These are phyloP conservation scores for Sebastes hubbsi DNA, from an alignment of 2,797 vertebrate species.

Conservation along the genomic window DNA sequence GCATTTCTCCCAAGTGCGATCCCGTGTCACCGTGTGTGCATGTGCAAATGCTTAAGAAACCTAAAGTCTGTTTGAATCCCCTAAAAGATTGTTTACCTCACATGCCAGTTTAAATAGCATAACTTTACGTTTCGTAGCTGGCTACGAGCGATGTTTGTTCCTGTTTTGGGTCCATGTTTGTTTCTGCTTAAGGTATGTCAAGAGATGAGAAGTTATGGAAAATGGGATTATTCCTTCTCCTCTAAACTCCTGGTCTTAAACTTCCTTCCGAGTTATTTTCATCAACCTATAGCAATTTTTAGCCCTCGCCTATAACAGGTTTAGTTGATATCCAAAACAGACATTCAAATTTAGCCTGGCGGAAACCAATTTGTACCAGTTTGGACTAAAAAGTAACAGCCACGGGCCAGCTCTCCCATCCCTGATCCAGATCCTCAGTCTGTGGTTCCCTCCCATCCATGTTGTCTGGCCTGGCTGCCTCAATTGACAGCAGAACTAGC, in stretches of 20 bases:
- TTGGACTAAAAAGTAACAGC: conserved; percentile 46
- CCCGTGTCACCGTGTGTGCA: conserved; percentile 56
- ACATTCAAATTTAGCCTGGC: conserved; percentile 41
- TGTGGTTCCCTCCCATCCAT: conserved; percentile 66
- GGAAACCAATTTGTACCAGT: conserved; percentile 46
- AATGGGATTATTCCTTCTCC: conserved; percentile 68
- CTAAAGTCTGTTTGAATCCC: conserved; percentile 64
- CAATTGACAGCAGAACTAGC: conserved; percentile 72
- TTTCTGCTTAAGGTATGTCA: conserved; percentile 55
- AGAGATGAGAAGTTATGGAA: conserved; percentile 66
- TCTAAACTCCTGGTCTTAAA: conserved; percentile 30
- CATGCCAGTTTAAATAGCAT: conserved; percentile 65
- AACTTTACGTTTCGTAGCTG: conserved; percentile 66
- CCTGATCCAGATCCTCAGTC: conserved; percentile 56
- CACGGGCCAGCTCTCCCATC: conserved; percentile 42
- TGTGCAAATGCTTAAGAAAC: conserved; percentile 69
- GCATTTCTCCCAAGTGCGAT: conserved; percentile 72
- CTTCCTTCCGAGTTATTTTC: conserved; percentile 51
- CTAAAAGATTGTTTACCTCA: conserved; percentile 59
- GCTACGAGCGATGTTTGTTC: conserved; percentile 66
- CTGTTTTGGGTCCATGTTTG: conserved; percentile 54
- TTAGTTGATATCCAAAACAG: conserved; percentile 52
- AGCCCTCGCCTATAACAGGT: conserved; percentile 50
- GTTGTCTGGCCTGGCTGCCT: conserved; percentile 72
- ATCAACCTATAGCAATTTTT: conserved; percentile 26